A percentile compares a stretch with the other conserved stretches of the same genome.
Evolutionary conservation across 2,888 invertebrate species (phyloP).

Genomic region (Cataglyphis altisquamis): DNA sequence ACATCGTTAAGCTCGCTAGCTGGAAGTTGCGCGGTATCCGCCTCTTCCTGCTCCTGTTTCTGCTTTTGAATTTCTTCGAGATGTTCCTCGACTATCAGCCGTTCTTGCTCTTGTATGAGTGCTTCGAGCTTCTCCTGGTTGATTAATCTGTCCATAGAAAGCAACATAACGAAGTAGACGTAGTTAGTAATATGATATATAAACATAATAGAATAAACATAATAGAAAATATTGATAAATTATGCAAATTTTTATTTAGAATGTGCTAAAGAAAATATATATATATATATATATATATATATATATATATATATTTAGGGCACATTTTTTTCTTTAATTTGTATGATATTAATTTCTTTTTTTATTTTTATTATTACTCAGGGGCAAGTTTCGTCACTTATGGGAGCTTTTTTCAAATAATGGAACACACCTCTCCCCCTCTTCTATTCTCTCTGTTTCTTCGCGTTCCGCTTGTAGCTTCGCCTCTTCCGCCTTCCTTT

Average conservation of each 20-base stretch:
- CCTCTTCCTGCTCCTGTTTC: conserved; percentile 88
- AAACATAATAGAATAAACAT: background rate
- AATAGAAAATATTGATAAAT: conserved; percentile 1
- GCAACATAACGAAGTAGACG: background rate
- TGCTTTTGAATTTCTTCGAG: conserved; percentile 88
- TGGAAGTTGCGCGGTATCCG: conserved; percentile 86
- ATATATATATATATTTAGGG: background rate
- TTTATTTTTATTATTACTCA: background rate
- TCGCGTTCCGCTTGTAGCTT: conserved; percentile 78
- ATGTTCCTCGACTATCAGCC: conserved; percentile 86
- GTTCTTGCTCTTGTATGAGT: conserved; percentile 84
- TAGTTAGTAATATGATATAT: background rate
- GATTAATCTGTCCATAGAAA: conserved; percentile 24
- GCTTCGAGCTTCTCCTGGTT: conserved; percentile 43
- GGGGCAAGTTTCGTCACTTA: background rate
- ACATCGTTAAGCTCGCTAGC: conserved; percentile 68
- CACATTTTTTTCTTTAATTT: background rate
- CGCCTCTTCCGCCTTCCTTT: conserved; percentile 87
- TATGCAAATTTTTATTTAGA: background rate
- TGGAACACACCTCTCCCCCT: conserved; percentile 76
- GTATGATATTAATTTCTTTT: background rate
- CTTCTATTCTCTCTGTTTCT: conserved; percentile 74
- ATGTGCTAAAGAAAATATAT: background rate
- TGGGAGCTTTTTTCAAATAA: background rate
- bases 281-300: background rate